Base-by-base conservation (phyloP, 1,140 invertebrate genomes). In the Lamellibrachia luymesi region DNA sequence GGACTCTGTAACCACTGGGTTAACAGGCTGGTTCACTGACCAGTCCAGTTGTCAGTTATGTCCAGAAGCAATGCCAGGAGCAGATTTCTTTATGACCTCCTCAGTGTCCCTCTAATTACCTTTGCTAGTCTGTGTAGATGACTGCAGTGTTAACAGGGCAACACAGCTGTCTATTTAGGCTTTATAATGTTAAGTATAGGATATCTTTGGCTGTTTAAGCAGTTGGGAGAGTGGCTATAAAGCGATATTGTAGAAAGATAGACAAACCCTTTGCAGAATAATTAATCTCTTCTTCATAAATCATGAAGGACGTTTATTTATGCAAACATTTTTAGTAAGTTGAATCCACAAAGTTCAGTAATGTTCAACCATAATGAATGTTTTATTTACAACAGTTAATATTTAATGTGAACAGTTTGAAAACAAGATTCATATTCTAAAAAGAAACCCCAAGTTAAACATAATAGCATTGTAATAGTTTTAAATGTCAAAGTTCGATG, bases 51-150 rank as follows among this genome's bases (percentile, higher is more conserved):
- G 64, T 80, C 64, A 80, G 64, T 22, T 80, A 80, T 80, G 64
- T 80, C 64, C 64, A 80, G 64, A 80, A 80, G 64, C 64, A 80
- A 80, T 80, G 64, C 64, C 64, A 80, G 64, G 64, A 80, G 64
- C 6, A 80, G 64, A 80, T 10, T 80, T 80, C 64, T 80, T 80
- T 80, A 80, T 80, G 64, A 80, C 8, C 64, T 80, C 64, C 13
- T 80, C 64, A 22, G 2, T 80, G 64, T 80, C 64, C 64, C 64
- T 80, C 64, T 80, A 80, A 80, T 80, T 10, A 80, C 64, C 52
- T 4, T 80, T 22, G 13, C 25, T 22, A 22, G 64, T 80, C 64
- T 80, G 13, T 80, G 64, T 17, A 80, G 64, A 17, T 80, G 64
- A 22, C 13, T 10, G 64, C 17, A 4, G 7, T 80, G 64, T 80